Percentiles rank a stretch among this genome's conserved stretches.
These are phyloP conservation scores for Neodon shergylaensis DNA, from an alignment of 2,113 vertebrate species.

Conservation along the genomic window DNA sequence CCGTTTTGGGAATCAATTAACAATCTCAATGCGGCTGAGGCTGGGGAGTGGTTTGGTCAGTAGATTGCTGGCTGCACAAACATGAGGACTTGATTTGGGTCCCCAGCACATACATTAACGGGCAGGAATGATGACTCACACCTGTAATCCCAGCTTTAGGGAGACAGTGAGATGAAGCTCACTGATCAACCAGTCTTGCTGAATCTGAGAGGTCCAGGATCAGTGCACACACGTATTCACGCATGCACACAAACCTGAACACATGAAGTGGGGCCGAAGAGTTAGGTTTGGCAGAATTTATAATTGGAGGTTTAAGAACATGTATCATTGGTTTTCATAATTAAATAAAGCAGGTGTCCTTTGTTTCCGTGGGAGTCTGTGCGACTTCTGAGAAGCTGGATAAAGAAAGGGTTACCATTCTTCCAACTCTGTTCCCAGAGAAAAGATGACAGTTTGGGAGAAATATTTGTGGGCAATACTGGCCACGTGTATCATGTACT, in stretches of 20 bases:
- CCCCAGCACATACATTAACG: too few relatives aligned
- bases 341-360: background rate
- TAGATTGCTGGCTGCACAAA: background rate
- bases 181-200: background rate
- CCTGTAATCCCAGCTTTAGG: background rate
- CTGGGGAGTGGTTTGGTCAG: background rate
- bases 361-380: background rate
- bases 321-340: background rate
- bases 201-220: background rate
- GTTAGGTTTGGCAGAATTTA: background rate
- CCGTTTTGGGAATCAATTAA: background rate
- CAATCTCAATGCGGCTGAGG: background rate
- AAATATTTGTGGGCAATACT: background rate
- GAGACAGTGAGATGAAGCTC: background rate
- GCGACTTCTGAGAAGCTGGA: background rate
- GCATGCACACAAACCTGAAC: background rate
- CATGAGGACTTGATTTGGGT: background rate
- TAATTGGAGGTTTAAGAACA: background rate
- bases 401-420: background rate
- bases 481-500: background rate
- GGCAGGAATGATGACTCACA: background rate
- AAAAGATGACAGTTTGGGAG: background rate
- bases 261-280: background rate
- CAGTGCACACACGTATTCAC: background rate
- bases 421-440: background rate